phyloP scores from a whole-genome alignment of 2,113 vertebrate species.

The Pelecanoides urinatrix region DNA sequence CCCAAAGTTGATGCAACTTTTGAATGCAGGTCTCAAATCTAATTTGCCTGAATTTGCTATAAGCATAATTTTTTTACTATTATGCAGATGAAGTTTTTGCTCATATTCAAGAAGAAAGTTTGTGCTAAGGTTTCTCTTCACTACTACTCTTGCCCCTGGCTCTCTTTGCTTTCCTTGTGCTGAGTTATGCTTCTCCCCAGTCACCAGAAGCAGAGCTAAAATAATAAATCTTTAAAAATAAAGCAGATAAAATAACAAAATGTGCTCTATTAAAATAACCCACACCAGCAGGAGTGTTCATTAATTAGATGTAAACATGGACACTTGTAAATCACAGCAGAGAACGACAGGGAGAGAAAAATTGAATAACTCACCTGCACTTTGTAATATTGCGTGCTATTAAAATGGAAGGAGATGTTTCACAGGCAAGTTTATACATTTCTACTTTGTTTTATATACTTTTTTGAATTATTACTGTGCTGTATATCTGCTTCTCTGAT shows the following conservation, averaged over 20 bases:
- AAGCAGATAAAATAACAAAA: conserved; percentile 48
- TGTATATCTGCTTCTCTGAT: not conserved
- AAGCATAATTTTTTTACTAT: not conserved
- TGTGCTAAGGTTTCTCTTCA: not conserved
- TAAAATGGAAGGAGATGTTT: conserved; percentile 11
- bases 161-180: not conserved
- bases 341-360: conserved; percentile 16
- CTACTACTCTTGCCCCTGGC: not conserved
- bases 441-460: conserved; percentile 19
- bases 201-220: conserved; percentile 39
- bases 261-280: conserved; percentile 62
- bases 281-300: not conserved
- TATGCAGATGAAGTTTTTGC: not conserved
- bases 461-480: not conserved
- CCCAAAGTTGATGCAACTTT: not conserved
- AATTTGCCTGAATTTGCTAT: not conserved
- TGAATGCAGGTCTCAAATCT: not conserved
- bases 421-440: conserved; percentile 36
- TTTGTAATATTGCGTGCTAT: conserved; percentile 29
- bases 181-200: not conserved
- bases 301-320: conserved; percentile 50
- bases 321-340: conserved; percentile 25
- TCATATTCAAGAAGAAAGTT: not conserved
- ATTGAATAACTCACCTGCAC: conserved; percentile 3
- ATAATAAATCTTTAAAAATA: conserved; percentile 30